Conservation (phyloP, 92 coral and sea anemone species). For the Diadumene lineata region DNA sequence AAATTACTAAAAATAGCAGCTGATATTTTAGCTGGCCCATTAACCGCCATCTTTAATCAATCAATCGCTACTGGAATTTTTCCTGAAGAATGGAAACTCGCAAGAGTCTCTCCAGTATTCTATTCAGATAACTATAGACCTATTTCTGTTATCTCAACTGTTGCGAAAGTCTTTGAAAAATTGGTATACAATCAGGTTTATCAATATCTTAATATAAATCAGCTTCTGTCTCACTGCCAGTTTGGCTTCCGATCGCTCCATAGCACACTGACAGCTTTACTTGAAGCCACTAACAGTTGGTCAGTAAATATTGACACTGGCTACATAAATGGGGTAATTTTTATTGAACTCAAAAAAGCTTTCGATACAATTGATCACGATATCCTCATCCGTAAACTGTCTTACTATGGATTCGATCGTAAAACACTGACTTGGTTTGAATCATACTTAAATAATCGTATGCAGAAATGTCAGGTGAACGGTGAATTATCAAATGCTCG, state of each 20-base stretch:
- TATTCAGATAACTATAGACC: conserved; percentile 9
- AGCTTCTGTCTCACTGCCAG: conserved; percentile 1
- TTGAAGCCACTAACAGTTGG: conserved; percentile 41
- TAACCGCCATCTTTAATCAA: conserved; percentile 1
- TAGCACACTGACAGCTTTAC: conserved; percentile 33
- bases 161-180: conserved; percentile 9
- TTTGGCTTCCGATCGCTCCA: conserved; percentile 7
- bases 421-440: too few relatives aligned
- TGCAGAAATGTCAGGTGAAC: too few relatives aligned
- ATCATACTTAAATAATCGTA: too few relatives aligned
- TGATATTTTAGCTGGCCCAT: not conserved
- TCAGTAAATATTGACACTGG: conserved; percentile 37
- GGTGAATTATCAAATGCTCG: too few relatives aligned
- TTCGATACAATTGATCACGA: conserved; percentile 34
- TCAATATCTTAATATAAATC: not conserved
- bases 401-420: conserved; percentile 21
- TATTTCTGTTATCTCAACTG: not conserved
- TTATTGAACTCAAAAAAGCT: not conserved
- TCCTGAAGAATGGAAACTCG: conserved; percentile 12
- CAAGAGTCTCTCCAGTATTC: conserved; percentile 7
- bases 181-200: not conserved
- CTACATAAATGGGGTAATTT: conserved; percentile 30
- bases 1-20: not conserved
- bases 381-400: conserved; percentile 28
- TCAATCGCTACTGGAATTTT: conserved; percentile 7